phyloP scores from a whole-genome alignment of 2,113 vertebrate species.

The Hypocryptadius cinnamomeus region DNA sequence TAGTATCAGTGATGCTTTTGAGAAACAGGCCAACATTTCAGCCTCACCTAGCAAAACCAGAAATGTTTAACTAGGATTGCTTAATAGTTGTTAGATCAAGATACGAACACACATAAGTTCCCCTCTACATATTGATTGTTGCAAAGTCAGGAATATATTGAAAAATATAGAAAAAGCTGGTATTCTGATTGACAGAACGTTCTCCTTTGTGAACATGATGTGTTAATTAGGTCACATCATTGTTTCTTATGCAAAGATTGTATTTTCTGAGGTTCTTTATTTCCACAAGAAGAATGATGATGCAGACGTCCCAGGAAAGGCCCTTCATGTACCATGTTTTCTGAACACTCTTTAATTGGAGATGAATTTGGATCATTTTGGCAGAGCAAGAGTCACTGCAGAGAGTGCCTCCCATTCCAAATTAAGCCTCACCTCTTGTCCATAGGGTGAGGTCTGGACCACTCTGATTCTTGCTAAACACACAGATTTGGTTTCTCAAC shows the following conservation, averaged over 20 bases:
- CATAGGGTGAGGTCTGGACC: neutral
- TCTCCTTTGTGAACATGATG: neutral
- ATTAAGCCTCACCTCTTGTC: neutral
- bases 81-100: neutral
- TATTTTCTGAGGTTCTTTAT: neutral
- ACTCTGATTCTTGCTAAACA: neutral
- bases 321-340: neutral
- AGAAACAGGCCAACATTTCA: neutral
- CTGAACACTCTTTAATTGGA: neutral
- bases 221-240: neutral
- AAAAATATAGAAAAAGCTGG: neutral
- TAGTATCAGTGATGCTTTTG: neutral
- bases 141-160: neutral
- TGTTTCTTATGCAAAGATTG: neutral
- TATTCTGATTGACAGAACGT: neutral
- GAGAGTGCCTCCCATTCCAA: neutral
- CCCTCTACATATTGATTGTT: neutral
- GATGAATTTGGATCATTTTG: neutral
- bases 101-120: neutral
- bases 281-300: neutral
- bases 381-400: neutral
- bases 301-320: neutral
- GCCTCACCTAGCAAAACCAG: neutral
- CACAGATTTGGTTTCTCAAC: neutral
- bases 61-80: neutral